Conservation (phyloP, 2,797 vertebrate genomes). For the Gymnodraco acuticeps region DNA sequence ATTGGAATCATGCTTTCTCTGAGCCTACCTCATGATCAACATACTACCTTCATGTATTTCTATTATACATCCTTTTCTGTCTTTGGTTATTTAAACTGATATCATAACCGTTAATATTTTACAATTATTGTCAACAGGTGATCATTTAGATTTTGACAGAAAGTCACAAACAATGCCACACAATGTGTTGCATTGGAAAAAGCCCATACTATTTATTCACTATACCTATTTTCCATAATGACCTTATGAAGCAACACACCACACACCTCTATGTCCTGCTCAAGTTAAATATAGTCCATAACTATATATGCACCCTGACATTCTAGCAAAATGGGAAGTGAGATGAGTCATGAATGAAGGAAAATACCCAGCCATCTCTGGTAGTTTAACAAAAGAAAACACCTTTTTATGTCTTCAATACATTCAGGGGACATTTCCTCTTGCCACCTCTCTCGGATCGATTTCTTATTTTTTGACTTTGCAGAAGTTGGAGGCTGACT, state of each 20-base stretch:
- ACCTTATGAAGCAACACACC: constrained; percentile 13
- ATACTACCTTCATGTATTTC: no score
- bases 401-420: constrained; percentile 28
- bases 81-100: constrained; percentile 3
- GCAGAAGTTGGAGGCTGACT: constrained; percentile 57
- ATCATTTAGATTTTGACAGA: constrained; percentile 2
- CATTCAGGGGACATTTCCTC: constrained; percentile 54
- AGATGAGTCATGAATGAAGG: constrained; percentile 49
- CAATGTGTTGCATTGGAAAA: constrained; percentile 2
- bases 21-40: background rate
- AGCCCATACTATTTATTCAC: background rate
- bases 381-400: constrained; percentile 17
- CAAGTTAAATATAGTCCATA: constrained; percentile 44
- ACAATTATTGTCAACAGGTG: constrained; percentile 14
- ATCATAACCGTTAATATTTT: constrained; percentile 24
- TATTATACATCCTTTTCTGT: background rate
- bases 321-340: constrained; percentile 32
- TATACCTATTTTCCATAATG: constrained; percentile 1
- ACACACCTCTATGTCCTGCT: constrained; percentile 1
- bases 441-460: constrained; percentile 43
- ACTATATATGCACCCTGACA: constrained; percentile 46
- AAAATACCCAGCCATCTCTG: constrained; percentile 42
- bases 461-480: constrained; percentile 61
- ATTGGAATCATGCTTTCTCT: background rate
- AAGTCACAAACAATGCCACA: background rate